phyloP scores from a whole-genome alignment of 2,797 vertebrate genomes.

The Typhlichthys eigenmanni region DNA sequence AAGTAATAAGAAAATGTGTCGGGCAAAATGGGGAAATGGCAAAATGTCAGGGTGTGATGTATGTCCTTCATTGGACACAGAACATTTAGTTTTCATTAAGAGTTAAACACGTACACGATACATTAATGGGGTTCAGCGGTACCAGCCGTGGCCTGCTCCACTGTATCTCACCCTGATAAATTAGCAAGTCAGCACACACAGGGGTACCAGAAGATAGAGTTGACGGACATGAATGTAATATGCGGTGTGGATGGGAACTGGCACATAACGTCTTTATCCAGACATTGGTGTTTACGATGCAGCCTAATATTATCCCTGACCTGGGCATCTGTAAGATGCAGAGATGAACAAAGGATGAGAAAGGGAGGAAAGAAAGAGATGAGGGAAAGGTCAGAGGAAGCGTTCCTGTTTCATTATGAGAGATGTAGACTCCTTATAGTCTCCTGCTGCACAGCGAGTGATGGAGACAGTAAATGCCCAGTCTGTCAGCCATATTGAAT shows the following conservation, averaged over 20 bases:
- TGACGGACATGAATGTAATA: constrained; percentile 64
- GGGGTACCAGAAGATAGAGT: constrained; percentile 39
- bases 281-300: constrained; percentile 67
- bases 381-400: constrained; percentile 68
- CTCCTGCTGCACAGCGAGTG: constrained; percentile 57
- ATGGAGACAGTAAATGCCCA: constrained; percentile 69
- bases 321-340: constrained; percentile 38
- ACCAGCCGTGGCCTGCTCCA: constrained; percentile 58
- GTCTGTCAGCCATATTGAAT: constrained; percentile 73
- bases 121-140: constrained; percentile 87
- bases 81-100: constrained; percentile 99
- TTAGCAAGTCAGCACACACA: constrained; percentile 69
- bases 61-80: constrained; percentile 96
- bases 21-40: constrained; percentile 58
- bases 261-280: constrained; percentile 70
- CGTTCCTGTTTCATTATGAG: constrained; percentile 67
- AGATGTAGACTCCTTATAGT: constrained; percentile 49
- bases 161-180: constrained; percentile 77
- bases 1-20: constrained; percentile 50
- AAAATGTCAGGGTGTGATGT: constrained; percentile 82
- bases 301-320: constrained; percentile 69
- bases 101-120: constrained; percentile 95
- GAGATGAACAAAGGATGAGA: constrained; percentile 45
- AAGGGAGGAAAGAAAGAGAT: constrained; percentile 37
- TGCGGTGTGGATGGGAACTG: constrained; percentile 50